Percentiles rank a stretch among this genome's conserved stretches.
phyloP scores from a whole-genome alignment of 2,888 invertebrate species.

The Opisthograptis luteolata region DNA sequence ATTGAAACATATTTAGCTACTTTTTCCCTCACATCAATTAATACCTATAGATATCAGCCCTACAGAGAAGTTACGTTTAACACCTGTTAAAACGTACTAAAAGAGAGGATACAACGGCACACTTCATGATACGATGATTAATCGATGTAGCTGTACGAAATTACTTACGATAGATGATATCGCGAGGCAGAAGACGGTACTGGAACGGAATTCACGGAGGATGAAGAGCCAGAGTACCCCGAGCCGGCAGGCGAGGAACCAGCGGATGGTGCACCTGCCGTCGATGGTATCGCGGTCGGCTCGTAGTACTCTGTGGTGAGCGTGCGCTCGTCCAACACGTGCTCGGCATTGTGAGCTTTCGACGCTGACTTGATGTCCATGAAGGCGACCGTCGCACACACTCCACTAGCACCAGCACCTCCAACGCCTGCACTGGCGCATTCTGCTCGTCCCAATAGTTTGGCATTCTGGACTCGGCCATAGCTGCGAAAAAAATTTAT shows the following conservation, averaged over 20 bases:
- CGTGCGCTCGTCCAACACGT: conserved; percentile 93
- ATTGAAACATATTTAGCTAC: no score
- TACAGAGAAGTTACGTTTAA: not conserved
- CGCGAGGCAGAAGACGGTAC: conserved; percentile 72
- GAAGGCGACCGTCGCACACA: conserved; percentile 96
- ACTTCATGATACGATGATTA: conserved; percentile 32
- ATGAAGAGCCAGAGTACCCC: conserved; percentile 86
- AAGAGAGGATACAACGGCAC: not conserved
- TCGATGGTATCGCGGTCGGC: conserved; percentile 89
- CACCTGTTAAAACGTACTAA: not conserved
- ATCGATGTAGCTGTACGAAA: conserved; percentile 7
- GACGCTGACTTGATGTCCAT: conserved; percentile 98
- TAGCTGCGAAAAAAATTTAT: conserved; percentile 87
- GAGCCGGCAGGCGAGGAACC: conserved; percentile 83
- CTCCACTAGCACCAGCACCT: conserved; percentile 84
- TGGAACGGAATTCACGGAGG: conserved; percentile 82
- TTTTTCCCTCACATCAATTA: no score
- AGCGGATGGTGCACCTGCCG: conserved; percentile 82
- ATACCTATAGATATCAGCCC: not conserved
- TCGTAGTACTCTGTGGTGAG: conserved; percentile 97
- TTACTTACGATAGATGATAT: conserved; percentile 79
- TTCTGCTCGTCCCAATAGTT: conserved; percentile 90
- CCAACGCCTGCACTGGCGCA: conserved; percentile 80
- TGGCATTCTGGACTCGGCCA: conserved; percentile 99
- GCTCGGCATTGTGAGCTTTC: conserved; percentile 96